These are phyloP conservation scores for Drosophila ustulata DNA, from an alignment of 2,888 invertebrate species.

Conservation along the genomic window DNA sequence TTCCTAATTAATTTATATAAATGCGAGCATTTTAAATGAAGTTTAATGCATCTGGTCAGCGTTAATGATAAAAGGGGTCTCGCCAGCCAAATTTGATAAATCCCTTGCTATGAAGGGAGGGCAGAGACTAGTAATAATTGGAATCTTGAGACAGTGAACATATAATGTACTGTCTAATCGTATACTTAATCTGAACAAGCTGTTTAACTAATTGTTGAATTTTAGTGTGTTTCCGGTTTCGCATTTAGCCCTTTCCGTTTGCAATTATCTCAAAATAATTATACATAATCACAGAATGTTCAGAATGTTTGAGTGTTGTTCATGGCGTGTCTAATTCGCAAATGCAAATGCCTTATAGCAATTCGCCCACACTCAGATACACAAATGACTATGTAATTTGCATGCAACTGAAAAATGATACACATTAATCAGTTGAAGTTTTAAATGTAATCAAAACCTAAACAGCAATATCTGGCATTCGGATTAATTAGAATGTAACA, in stretches of 20 bases:
- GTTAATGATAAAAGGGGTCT: slow-evolving; percentile 24
- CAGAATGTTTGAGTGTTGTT: slow-evolving; percentile 12
- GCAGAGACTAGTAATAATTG: no score
- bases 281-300: slow-evolving; percentile 13
- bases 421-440: slow-evolving; percentile 57
- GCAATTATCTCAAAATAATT: slow-evolving; percentile 23
- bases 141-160: no score
- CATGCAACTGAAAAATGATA: slow-evolving; percentile 53
- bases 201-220: background rate
- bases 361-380: slow-evolving; percentile 21
- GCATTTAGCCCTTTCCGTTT: background rate
- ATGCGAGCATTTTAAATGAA: slow-evolving; percentile 45
- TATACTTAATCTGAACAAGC: no score
- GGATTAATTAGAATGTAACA: slow-evolving; percentile 70
- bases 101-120: no score
- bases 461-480: slow-evolving; percentile 26
- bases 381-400: slow-evolving; percentile 41
- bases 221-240: background rate
- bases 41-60: slow-evolving; percentile 41
- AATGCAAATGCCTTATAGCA: slow-evolving; percentile 35
- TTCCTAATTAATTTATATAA: slow-evolving; percentile 65
- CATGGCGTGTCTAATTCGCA: slow-evolving; percentile 30
- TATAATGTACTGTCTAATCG: no score
- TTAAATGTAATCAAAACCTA: slow-evolving; percentile 61
- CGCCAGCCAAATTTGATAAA: background rate